phyloP scores from a whole-genome alignment of 2,888 invertebrate species.

The Liopterus haemorrhoidalis region DNA sequence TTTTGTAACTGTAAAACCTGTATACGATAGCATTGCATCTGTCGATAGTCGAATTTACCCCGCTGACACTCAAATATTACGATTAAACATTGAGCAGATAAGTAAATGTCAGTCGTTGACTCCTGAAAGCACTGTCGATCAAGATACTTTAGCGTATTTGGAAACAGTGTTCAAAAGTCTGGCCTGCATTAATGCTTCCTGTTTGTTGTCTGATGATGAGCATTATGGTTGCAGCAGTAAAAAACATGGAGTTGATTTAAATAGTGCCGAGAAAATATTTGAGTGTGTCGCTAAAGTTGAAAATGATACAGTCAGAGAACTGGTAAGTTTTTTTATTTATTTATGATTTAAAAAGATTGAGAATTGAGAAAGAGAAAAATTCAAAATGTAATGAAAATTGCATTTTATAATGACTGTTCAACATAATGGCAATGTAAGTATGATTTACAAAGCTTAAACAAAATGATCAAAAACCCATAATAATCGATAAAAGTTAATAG shows the following conservation, averaged over 20 bases:
- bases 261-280: slow-evolving; percentile 61
- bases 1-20: slow-evolving; percentile 60
- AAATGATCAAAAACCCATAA: too few relatives aligned
- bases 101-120: slow-evolving; percentile 56
- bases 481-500: too few relatives aligned
- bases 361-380: too few relatives aligned
- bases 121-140: slow-evolving; percentile 61
- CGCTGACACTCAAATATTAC: slow-evolving; percentile 59
- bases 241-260: slow-evolving; percentile 75
- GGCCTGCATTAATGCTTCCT: slow-evolving; percentile 85
- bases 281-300: slow-evolving; percentile 63
- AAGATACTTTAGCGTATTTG: slow-evolving; percentile 62
- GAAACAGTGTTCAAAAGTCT: slow-evolving; percentile 81
- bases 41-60: slow-evolving; percentile 61
- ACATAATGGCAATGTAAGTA: too few relatives aligned
- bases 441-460: too few relatives aligned
- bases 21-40: slow-evolving; percentile 46
- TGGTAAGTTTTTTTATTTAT: slow-evolving; percentile 48
- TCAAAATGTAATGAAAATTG: too few relatives aligned
- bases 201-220: slow-evolving; percentile 59
- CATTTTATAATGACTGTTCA: too few relatives aligned
- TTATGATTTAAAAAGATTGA: too few relatives aligned
- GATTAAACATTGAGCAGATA: slow-evolving; percentile 55
- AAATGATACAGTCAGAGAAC: slow-evolving; percentile 64
- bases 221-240: slow-evolving; percentile 77